A percentile compares a stretch with the other conserved stretches of the same genome.
Conservation (phyloP, 2,797 vertebrate genomes). For the Naso thynnoides region DNA sequence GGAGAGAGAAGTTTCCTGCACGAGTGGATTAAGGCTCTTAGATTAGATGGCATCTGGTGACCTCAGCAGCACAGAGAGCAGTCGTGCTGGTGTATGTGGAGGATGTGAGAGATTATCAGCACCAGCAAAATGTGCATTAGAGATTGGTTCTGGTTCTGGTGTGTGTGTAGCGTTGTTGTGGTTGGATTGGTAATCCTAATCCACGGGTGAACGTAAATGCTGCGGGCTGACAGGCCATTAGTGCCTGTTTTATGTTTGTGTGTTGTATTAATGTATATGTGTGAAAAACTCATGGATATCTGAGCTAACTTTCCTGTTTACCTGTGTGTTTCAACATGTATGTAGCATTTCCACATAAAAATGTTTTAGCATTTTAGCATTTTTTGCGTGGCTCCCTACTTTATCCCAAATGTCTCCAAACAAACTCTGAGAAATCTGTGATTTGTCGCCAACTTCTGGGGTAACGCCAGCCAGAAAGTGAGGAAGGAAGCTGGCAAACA, state of each 20-base stretch:
- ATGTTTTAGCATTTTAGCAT: no score
- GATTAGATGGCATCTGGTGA: constrained; percentile 76
- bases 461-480: no score
- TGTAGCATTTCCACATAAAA: no score
- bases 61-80: constrained; percentile 72
- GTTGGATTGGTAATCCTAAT: constrained; percentile 75
- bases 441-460: no score
- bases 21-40: constrained; percentile 69
- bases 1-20: constrained; percentile 22
- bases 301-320: no score
- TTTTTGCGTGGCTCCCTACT: no score
- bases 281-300: no score
- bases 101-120: constrained; percentile 54
- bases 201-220: constrained; percentile 53
- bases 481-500: no score
- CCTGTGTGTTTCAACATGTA: no score
- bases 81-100: constrained; percentile 42
- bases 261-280: not conserved
- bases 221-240: constrained; percentile 59
- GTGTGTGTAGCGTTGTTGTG: constrained; percentile 12
- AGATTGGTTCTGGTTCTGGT: constrained; percentile 61
- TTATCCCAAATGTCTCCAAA: no score
- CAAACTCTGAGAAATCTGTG: no score
- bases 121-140: constrained; percentile 72
- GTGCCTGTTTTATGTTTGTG: constrained; percentile 36